phyloP scores from a whole-genome alignment of 2,113 vertebrate genomes.

The Glaucidium brasilianum region DNA sequence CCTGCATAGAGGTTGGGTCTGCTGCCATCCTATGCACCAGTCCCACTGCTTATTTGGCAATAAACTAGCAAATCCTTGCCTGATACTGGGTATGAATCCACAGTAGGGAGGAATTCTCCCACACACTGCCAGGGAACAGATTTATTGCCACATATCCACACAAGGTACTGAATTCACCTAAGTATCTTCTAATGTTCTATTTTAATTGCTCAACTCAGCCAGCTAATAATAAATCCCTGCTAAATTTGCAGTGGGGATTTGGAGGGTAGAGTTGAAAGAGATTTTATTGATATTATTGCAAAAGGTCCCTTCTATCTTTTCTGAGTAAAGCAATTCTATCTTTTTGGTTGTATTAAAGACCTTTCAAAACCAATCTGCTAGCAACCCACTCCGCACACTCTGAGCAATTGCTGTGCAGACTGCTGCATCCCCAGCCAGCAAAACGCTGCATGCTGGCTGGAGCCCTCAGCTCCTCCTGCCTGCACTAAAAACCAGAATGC shows the following conservation, averaged over 20 bases:
- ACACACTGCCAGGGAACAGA: slow-evolving; percentile 45
- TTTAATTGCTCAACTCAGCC: not conserved
- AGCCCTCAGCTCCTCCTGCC: slow-evolving; percentile 34
- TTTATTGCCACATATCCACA: slow-evolving; percentile 12
- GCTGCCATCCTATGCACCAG: slow-evolving; percentile 64
- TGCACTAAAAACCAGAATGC: not conserved
- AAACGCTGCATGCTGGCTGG: not conserved
- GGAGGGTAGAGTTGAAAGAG: not conserved
- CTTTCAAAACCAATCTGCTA: not conserved
- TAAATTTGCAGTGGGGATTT: not conserved
- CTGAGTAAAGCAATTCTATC: not conserved
- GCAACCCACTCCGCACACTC: not conserved
- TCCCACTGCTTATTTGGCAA: slow-evolving; percentile 48
- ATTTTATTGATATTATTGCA: not conserved
- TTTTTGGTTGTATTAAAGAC: not conserved
- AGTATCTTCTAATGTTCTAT: not conserved
- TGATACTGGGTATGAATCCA: slow-evolving; percentile 10
- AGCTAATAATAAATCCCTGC: not conserved
- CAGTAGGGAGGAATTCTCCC: slow-evolving; percentile 51
- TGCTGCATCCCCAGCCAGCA: slow-evolving; percentile 27
- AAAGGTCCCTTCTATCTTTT: not conserved
- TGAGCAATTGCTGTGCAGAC: not conserved
- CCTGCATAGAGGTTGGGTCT: slow-evolving; percentile 8
- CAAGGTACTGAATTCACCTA: not conserved
- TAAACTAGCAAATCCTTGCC: not conserved